Evolutionary conservation across 2,888 invertebrate genomes (phyloP).

Genomic region (Leptinotarsa rubiginosa): DNA sequence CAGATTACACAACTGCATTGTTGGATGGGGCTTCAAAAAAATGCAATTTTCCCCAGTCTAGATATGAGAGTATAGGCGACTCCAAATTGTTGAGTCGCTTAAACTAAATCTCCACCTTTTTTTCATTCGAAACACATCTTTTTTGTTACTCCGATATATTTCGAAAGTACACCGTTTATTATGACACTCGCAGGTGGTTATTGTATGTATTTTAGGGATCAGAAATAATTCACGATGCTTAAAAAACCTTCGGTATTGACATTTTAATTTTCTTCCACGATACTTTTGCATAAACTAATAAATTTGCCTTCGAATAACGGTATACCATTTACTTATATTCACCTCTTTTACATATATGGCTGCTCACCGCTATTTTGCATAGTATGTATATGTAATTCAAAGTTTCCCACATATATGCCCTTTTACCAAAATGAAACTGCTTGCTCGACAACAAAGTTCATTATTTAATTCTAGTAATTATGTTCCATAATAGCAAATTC

Average conservation of each 20-base stretch:
- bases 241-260: slow-evolving; percentile 32
- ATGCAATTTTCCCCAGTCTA: too few relatives aligned
- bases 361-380: slow-evolving; percentile 52
- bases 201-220: slow-evolving; percentile 42
- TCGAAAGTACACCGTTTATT: too few relatives aligned
- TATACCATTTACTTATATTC: slow-evolving; percentile 56
- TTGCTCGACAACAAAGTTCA: slow-evolving; percentile 42
- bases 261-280: slow-evolving; percentile 51
- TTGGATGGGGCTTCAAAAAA: background rate
- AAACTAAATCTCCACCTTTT: too few relatives aligned
- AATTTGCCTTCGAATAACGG: slow-evolving; percentile 56
- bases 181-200: slow-evolving; percentile 30
- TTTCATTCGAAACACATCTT: too few relatives aligned
- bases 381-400: slow-evolving; percentile 45
- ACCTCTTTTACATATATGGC: slow-evolving; percentile 55
- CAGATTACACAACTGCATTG: background rate
- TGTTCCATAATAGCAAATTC: slow-evolving; percentile 43
- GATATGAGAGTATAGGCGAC: too few relatives aligned
- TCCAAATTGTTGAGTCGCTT: too few relatives aligned
- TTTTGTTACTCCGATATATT: too few relatives aligned
- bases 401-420: slow-evolving; percentile 49
- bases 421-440: slow-evolving; percentile 46
- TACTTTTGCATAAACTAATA: slow-evolving; percentile 54
- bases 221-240: slow-evolving; percentile 43
- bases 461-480: slow-evolving; percentile 48